Conservation (phyloP, 2,797 vertebrate genomes). For the Sciurus vulgaris region DNA sequence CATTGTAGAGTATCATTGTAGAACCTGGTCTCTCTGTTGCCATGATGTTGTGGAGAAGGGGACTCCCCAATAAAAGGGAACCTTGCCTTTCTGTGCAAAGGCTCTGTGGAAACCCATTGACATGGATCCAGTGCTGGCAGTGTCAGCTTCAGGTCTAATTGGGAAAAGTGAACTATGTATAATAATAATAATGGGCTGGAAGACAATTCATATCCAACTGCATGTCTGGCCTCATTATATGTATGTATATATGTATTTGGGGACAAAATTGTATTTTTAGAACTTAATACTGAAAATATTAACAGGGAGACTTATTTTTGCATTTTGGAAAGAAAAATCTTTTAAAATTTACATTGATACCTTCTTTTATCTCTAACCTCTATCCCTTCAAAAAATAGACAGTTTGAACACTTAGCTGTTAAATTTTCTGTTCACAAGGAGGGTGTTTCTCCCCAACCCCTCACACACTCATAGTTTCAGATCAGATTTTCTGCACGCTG, state of each 20-base stretch:
- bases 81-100: background rate
- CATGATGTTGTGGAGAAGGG: background rate
- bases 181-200: background rate
- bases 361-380: background rate
- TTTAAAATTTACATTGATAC: constrained; percentile 17
- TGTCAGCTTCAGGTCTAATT: background rate
- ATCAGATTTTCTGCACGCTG: constrained; percentile 39
- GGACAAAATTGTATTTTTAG: constrained; percentile 25
- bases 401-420: constrained; percentile 12
- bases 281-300: constrained; percentile 22
- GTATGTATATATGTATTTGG: background rate
- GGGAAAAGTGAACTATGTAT: background rate
- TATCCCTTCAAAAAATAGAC: background rate
- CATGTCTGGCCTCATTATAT: background rate
- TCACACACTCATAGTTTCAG: background rate
- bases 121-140: background rate
- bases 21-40: background rate
- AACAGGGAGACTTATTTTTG: constrained; percentile 22
- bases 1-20: background rate
- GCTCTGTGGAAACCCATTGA: background rate
- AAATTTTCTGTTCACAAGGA: background rate
- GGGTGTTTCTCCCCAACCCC: background rate
- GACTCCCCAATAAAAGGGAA: background rate
- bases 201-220: background rate
- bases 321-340: background rate